Base-by-base conservation (phyloP, 2,797 vertebrate genomes). In the Sebastes oblongus region DNA sequence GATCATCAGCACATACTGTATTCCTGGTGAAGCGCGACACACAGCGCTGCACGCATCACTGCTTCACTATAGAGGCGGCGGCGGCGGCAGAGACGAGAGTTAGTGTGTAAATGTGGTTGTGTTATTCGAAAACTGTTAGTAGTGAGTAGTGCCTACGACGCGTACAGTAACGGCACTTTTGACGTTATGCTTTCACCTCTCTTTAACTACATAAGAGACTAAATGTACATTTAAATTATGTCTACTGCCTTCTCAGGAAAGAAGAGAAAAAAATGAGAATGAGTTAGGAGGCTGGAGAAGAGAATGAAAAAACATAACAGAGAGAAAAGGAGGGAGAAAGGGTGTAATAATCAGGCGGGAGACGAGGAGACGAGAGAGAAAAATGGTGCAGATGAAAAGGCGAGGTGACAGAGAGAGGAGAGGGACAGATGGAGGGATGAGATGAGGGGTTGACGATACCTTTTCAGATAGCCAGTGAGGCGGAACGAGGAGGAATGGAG, bases 1-100 rank as follows among this genome's bases (percentile, higher is more conserved):
- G 54, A 87, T 87, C 70, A 71, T 90, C 88, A 77, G 85, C 80
- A 84, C 86, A 92, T 86, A 87, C 78, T 86, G 82, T 79, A 85
- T 89, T 91, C 78, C 77, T 83, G 84, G 74, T 83, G 75, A 89
- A 80, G 89, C 81, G 20, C 66, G 66, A 71, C 88, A 77, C 80
- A 58, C 55, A 60, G 69, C 27, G 3, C 71, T 52, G 56, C 80
- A 91, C 55, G 88, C 86, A 85, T 84, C 88, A 72, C 61, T 59
- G 82, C 72, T 36, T 78, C 61, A 78, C 85, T 58, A 84, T 61
- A 74, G 72, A 85, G 12, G 54, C 10, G 6, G 52, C 10, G 29
- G 24, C 8, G 18, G 52, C 52, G 4, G 77, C 61, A 39, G 61
- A 73, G 75, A 68, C 75, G 12, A 36, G 64, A 52, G 34, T 56